A percentile compares a stretch with the other conserved stretches of the same genome.
Evolutionary conservation across 2,888 invertebrate genomes (phyloP).

Genomic region (Chrysolina haemoptera): DNA sequence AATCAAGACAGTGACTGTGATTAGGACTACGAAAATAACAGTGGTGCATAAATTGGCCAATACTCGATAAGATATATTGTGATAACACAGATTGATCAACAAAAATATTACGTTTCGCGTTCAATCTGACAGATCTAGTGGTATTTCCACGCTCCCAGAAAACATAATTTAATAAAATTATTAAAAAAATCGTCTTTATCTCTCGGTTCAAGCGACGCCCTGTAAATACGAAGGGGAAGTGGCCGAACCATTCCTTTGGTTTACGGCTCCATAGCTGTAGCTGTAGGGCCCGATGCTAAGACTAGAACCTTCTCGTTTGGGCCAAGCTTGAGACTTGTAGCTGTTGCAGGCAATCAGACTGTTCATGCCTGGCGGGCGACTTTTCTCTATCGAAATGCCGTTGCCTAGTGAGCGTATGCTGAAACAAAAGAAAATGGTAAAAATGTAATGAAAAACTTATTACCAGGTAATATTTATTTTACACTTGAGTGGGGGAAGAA

Average conservation of each 20-base stretch:
- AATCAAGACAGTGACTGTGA: too few species aligned
- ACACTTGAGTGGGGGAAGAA: too few species aligned
- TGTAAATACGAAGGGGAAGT: constrained; percentile 55
- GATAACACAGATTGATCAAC: too few species aligned
- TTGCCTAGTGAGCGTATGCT: constrained; percentile 69
- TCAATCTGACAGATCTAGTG: background rate
- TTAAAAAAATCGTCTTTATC: constrained; percentile 5
- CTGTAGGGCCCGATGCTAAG: constrained; percentile 71
- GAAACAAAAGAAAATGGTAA: constrained; percentile 40
- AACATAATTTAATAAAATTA: background rate
- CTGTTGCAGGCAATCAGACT: constrained; percentile 84
- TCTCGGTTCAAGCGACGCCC: constrained; percentile 56
- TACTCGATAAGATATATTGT: too few species aligned
- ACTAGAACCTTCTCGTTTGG: constrained; percentile 63
- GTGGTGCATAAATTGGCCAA: too few species aligned
- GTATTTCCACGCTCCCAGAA: background rate
- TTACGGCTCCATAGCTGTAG: constrained; percentile 69
- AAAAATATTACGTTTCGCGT: too few species aligned
- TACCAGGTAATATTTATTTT: too few species aligned
- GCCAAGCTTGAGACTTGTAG: constrained; percentile 79
- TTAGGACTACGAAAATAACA: too few species aligned
- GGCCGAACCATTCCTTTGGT: constrained; percentile 5
- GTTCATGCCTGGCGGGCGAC: constrained; percentile 81
- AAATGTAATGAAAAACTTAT: too few species aligned
- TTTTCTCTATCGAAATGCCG: constrained; percentile 76